Evolutionary conservation across 1,140 invertebrate species (phyloP).

Genomic region (Drosophila bipectinata): DNA sequence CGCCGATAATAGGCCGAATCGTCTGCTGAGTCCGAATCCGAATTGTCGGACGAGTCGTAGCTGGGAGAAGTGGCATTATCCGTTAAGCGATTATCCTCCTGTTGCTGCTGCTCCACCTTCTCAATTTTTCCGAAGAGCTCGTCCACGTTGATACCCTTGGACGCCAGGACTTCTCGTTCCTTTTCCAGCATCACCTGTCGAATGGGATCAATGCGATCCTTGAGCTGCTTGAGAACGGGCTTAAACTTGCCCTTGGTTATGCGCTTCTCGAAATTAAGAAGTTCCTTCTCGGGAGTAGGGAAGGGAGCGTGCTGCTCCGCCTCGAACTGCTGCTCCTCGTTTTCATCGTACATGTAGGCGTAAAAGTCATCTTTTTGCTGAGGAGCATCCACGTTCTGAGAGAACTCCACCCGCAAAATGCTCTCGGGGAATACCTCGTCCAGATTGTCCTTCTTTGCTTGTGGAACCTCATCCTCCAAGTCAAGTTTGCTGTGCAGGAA

Average conservation of each 20-base stretch:
- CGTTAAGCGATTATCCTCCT: constrained; percentile 57
- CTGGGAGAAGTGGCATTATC: constrained; percentile 13
- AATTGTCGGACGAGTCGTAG: constrained; percentile 32
- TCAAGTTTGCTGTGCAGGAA: constrained; percentile 76
- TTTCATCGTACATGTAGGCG: constrained; percentile 81
- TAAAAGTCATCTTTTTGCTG: constrained; percentile 75
- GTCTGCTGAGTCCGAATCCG: constrained; percentile 66
- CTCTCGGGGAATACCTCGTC: constrained; percentile 72
- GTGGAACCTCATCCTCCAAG: constrained; percentile 21
- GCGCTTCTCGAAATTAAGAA: constrained; percentile 79
- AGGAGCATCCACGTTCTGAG: constrained; percentile 62
- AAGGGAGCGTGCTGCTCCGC: constrained; percentile 64
- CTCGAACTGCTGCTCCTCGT: constrained; percentile 59
- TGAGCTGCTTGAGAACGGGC: constrained; percentile 77
- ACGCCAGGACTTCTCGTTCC: constrained; percentile 72
- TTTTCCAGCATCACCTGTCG: constrained; percentile 77
- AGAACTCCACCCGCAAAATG: constrained; percentile 73
- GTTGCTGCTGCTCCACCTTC: constrained; percentile 22
- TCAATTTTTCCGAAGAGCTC: constrained; percentile 67
- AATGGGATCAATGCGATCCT: constrained; percentile 82
- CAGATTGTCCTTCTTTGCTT: neutral
- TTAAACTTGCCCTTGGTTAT: constrained; percentile 77
- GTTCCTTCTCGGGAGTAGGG: constrained; percentile 65
- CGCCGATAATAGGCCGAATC: constrained; percentile 46
- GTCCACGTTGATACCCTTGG: constrained; percentile 81